These are phyloP conservation scores for Pectinophora gossypiella DNA, from an alignment of 1,140 invertebrate genomes.

Conservation along the genomic window DNA sequence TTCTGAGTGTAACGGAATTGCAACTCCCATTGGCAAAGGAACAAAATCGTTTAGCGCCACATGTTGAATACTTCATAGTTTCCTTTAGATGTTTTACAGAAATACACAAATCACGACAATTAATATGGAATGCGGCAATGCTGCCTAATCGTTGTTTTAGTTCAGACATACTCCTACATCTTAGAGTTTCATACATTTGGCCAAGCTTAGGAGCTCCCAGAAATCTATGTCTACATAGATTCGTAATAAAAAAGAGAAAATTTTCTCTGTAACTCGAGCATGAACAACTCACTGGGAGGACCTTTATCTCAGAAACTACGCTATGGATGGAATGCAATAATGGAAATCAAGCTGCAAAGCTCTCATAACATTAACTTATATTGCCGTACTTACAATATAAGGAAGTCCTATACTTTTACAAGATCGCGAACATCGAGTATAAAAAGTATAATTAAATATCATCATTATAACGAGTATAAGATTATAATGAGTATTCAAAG, in stretches of 20 bases:
- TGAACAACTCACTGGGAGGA: no score
- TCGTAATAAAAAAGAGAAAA: no score
- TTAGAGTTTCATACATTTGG: not conserved
- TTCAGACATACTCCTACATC: not conserved
- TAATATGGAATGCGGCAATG: constrained; percentile 3
- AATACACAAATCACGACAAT: not conserved
- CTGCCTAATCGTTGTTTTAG: not conserved
- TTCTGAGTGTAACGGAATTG: no score
- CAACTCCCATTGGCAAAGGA: not conserved
- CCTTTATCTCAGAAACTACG: not conserved
- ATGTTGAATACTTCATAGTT: not conserved
- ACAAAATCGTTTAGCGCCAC: not conserved
- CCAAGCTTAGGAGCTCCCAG: no score
- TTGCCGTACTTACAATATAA: constrained; percentile 23
- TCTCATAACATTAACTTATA: constrained; percentile 28
- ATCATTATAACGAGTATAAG: constrained; percentile 10
- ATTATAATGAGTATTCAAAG: constrained; percentile 13
- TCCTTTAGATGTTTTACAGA: not conserved
- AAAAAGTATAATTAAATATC: constrained; percentile 13
- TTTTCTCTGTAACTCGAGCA: no score
- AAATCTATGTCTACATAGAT: no score
- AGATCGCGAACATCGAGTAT: not conserved
- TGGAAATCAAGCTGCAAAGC: constrained; percentile 20
- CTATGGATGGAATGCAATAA: constrained; percentile 46
- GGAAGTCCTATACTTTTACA: constrained; percentile 15